These are phyloP conservation scores for Lepidotrigona ventralis DNA, from an alignment of 1,140 invertebrate species.

Conservation along the genomic window DNA sequence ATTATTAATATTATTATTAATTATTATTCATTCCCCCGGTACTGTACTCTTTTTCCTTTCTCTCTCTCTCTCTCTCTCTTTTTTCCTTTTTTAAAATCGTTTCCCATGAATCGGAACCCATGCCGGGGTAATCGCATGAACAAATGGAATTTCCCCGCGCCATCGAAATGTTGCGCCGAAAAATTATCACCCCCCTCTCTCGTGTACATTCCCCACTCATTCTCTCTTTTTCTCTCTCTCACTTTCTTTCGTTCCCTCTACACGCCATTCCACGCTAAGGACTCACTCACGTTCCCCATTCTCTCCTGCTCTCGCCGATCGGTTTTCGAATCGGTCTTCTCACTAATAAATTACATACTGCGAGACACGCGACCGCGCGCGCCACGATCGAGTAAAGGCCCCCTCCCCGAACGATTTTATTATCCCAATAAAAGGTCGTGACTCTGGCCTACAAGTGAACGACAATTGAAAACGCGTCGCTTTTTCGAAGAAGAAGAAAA, in stretches of 20 bases:
- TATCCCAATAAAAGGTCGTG: constrained; percentile 6
- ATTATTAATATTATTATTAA: constrained; percentile 50
- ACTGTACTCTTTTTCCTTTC: not conserved
- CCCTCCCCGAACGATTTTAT: not conserved
- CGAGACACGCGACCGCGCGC: constrained; percentile 38
- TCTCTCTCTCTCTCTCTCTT: no score
- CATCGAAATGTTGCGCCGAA: not conserved
- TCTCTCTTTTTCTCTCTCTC: not conserved
- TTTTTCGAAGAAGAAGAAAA: not conserved
- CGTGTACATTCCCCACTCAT: no score
- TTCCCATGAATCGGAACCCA: not conserved
- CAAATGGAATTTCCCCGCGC: constrained; percentile 41
- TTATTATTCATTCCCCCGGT: constrained; percentile 46
- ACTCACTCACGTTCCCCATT: not conserved
- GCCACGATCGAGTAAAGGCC: constrained; percentile 41
- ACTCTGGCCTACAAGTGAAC: constrained; percentile 18
- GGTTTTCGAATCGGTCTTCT: constrained; percentile 5
- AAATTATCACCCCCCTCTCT: not conserved
- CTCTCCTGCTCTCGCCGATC: not conserved
- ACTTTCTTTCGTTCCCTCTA: not conserved
- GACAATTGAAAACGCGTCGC: not conserved
- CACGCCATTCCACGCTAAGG: no score
- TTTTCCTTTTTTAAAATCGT: constrained; percentile 34
- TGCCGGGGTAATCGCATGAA: constrained; percentile 25
- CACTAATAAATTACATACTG: constrained; percentile 23